A percentile compares a stretch with the other conserved stretches of the same genome.
Conservation (phyloP, 2,797 vertebrate species). For the Pantherophis vulpinus region DNA sequence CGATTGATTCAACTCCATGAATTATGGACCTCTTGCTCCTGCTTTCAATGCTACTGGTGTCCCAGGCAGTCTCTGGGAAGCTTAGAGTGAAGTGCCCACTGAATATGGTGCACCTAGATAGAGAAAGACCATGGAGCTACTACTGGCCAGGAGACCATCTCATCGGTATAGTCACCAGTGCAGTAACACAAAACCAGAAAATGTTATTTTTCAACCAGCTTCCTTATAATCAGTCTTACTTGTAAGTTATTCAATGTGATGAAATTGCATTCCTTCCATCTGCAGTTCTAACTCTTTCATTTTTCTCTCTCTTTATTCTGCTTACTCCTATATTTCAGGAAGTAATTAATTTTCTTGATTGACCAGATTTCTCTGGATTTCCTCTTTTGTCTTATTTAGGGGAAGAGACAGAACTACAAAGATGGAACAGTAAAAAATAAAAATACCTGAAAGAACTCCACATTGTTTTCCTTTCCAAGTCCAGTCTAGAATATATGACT, state of each 20-base stretch:
- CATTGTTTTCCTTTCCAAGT: not conserved
- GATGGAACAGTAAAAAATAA: not conserved
- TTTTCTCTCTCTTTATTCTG: not conserved
- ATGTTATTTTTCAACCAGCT: not conserved
- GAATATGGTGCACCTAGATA: too few relatives aligned
- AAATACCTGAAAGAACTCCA: not conserved
- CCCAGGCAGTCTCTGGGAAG: too few relatives aligned
- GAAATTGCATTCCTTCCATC: too few relatives aligned
- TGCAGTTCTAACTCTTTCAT: not conserved
- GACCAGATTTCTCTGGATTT: not conserved
- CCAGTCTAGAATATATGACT: not conserved
- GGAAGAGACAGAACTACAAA: not conserved
- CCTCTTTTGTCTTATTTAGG: not conserved
- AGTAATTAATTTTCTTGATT: not conserved
- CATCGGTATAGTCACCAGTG: too few relatives aligned
- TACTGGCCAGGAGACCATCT: too few relatives aligned
- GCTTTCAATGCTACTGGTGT: too few relatives aligned
- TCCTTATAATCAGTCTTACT: not conserved
- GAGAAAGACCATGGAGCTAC: too few relatives aligned
- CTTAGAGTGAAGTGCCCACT: too few relatives aligned
- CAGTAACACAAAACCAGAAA: too few relatives aligned
- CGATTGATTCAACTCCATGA: too few relatives aligned
- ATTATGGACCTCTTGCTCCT: too few relatives aligned
- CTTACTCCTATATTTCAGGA: not conserved
- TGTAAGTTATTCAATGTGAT: not conserved